Evolutionary conservation across 2,888 invertebrate genomes (phyloP), one percentile per base, ranked within the genome.

Genomic region (Cosmia trapezina): DNA sequence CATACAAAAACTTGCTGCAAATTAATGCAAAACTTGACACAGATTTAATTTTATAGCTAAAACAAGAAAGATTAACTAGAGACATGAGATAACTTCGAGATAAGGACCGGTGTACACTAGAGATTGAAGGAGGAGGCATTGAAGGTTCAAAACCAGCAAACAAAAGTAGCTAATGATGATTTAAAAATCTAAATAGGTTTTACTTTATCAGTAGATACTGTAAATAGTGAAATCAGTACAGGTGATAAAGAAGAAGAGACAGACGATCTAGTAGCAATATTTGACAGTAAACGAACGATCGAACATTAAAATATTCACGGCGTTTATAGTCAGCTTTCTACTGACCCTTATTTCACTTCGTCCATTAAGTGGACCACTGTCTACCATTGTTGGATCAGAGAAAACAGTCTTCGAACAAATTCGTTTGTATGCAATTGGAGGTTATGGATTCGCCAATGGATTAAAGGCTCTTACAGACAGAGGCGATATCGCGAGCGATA

Each of bases 261-360:
- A 60, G 22, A 22, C 11, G 45, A 56, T 43, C 41, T 37, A 62
- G 28, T 43, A 28, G 54, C 8, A 62, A 76, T 75, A 70, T 45
- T 65, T 33, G 66, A 53, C 82, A 47, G 81, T 76, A 47, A 57
- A 57, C 22, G 0, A 70, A 60, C 60, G 64, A 66, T 59, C 14
- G 19, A 37, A 51, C 56, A 68, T 63, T 84, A 69, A 84, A 84
- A 74, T 84, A 82, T 84, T 85, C 85, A 74, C 62, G 47, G 41
- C 47, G 64, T 64, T 65, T 66, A 69, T 54, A 45, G 54, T 33
- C 64, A 61, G 80, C 89, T 88, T 90, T 90, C 90, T 82, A 86
- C 76, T 87, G 90, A 79, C 84, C 88, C 81, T 85, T 84, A 85
- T 86, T 84, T 87, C 68, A 78, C 76, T 79, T 82, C 61, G 74